Conservation (phyloP, 2,113 vertebrate genomes). For the Galemys pyrenaicus region DNA sequence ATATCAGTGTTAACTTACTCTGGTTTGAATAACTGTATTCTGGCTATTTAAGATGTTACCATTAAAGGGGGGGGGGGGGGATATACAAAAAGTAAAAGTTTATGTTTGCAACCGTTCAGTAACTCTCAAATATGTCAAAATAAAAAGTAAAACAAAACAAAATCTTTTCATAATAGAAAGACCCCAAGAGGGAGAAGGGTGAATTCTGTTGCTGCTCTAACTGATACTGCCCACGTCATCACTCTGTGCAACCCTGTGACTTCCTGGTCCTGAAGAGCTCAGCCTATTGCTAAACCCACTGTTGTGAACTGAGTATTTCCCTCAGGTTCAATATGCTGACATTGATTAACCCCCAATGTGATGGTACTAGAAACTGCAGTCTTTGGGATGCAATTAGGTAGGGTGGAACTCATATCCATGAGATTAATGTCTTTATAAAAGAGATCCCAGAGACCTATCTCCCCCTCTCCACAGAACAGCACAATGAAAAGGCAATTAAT, state of each 20-base stretch:
- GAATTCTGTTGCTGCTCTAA: neutral
- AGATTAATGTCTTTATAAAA: neutral
- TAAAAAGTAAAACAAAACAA: neutral
- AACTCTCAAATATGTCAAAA: neutral
- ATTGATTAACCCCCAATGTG: neutral
- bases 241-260: fast-evolving
- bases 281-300: neutral
- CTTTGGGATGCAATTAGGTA: neutral
- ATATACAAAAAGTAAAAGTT: neutral
- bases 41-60: neutral
- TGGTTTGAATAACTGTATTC: neutral
- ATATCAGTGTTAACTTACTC: neutral
- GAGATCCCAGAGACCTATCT: neutral
- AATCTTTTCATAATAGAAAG: neutral
- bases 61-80: fast-evolving
- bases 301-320: neutral
- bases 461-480: neutral
- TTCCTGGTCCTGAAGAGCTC: neutral
- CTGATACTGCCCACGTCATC: neutral
- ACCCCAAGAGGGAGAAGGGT: neutral
- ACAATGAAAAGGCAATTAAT: neutral
- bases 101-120: neutral
- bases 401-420: neutral
- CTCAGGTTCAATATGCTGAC: neutral
- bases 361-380: neutral